Conservation (phyloP, 35 echinoderm and acorn worm species). For the Lytechinus pictus region DNA sequence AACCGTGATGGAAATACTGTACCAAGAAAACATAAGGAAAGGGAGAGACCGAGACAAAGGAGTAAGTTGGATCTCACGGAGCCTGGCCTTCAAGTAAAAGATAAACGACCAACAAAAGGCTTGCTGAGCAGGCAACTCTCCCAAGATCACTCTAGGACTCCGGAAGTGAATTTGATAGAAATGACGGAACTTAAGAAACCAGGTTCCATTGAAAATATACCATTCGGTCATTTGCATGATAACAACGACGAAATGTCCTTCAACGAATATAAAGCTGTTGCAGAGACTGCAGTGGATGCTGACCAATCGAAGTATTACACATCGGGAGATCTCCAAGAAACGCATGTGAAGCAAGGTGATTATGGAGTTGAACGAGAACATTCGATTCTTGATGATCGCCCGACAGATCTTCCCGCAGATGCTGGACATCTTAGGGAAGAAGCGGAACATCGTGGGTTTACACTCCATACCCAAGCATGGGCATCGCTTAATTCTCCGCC, state of each 20-base stretch:
- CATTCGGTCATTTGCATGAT: not conserved
- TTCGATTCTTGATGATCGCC: not conserved
- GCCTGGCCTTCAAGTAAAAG: not conserved
- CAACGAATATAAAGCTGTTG: not conserved
- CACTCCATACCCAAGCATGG: not conserved
- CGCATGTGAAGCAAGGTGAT: not conserved
- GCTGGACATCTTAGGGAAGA: not conserved
- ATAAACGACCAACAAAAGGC: not conserved
- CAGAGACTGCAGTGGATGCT: not conserved
- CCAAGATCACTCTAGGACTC: not conserved
- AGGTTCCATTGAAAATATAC: not conserved
- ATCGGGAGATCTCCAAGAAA: not conserved
- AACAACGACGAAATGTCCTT: not conserved
- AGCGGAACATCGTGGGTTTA: not conserved
- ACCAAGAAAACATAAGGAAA: not conserved
- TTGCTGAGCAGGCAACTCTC: conserved; percentile 35
- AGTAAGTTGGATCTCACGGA: not conserved
- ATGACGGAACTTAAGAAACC: not conserved
- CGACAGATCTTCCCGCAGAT: not conserved
- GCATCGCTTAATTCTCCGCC: not conserved
- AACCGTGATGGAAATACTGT: not conserved
- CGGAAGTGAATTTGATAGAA: not conserved
- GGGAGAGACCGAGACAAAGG: not conserved
- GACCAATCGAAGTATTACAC: conserved; percentile 26
- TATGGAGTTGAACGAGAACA: not conserved